These are phyloP conservation scores for Ips typographus DNA, from an alignment of 1,140 invertebrate species.

Conservation along the genomic window DNA sequence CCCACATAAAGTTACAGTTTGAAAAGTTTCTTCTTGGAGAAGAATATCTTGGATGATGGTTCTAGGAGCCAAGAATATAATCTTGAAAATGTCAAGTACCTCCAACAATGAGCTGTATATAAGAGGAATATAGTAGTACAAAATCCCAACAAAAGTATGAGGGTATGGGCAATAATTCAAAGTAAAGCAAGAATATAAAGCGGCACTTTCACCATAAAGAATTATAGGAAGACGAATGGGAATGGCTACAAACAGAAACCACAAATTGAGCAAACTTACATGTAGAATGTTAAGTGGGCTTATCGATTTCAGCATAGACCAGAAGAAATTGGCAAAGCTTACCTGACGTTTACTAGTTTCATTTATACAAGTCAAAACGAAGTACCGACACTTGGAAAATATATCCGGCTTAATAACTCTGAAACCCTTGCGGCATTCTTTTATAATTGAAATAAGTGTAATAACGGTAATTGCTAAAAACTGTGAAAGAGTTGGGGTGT, in stretches of 20 bases:
- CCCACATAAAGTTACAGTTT: conserved; percentile 71
- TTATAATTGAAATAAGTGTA: conserved; percentile 58
- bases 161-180: conserved; percentile 52
- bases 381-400: conserved; percentile 43
- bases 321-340: conserved; percentile 52
- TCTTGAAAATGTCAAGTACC: conserved; percentile 56
- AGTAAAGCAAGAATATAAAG: conserved; percentile 49
- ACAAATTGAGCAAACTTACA: conserved; percentile 45
- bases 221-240: conserved; percentile 51
- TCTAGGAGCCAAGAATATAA: conserved; percentile 60
- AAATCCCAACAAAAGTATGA: conserved; percentile 52
- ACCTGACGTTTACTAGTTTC: conserved; percentile 53
- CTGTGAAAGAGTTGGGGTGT: conserved; percentile 60
- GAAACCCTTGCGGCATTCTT: conserved; percentile 57
- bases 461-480: conserved; percentile 62
- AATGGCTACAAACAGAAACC: conserved; percentile 47
- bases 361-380: conserved; percentile 52
- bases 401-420: conserved; percentile 46
- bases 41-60: conserved; percentile 63
- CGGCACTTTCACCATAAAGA: conserved; percentile 53
- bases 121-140: conserved; percentile 61
- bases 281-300: conserved; percentile 52
- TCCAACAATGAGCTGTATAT: conserved; percentile 59
- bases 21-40: conserved; percentile 57
- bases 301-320: conserved; percentile 50